These are phyloP conservation scores for Cerastis rubricosa DNA, from an alignment of 2,888 invertebrate species.

Conservation along the genomic window DNA sequence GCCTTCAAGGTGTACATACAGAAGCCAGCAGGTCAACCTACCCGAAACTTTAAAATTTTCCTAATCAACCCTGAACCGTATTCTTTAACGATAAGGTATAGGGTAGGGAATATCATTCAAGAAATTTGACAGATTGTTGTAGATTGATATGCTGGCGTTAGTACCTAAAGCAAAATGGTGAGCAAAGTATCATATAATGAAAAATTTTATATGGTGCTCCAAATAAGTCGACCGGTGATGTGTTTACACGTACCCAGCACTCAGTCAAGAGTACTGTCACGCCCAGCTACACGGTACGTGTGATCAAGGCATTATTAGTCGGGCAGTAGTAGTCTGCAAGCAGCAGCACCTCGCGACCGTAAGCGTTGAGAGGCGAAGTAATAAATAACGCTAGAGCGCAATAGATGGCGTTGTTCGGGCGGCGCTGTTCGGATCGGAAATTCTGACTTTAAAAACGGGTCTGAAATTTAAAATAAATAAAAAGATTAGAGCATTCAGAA, in stretches of 20 bases:
- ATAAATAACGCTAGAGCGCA: background rate
- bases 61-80: no score
- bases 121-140: no score
- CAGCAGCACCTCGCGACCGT: background rate
- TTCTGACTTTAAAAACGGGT: background rate
- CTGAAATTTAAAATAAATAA: background rate
- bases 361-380: background rate
- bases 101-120: no score
- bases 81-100: no score
- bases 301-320: background rate
- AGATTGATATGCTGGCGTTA: no score
- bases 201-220: background rate
- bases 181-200: background rate
- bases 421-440: background rate
- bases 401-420: conserved; percentile 34
- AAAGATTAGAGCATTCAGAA: background rate
- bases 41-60: no score
- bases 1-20: background rate
- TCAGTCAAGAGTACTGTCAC: background rate
- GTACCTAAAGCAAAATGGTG: background rate
- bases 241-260: background rate
- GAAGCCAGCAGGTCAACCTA: no score
- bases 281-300: background rate
- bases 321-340: no score
- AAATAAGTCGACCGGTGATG: background rate